Evolutionary conservation across 2,888 invertebrate genomes (phyloP), one percentile per base, ranked within the genome.

Genomic region (Fragum fragum): DNA sequence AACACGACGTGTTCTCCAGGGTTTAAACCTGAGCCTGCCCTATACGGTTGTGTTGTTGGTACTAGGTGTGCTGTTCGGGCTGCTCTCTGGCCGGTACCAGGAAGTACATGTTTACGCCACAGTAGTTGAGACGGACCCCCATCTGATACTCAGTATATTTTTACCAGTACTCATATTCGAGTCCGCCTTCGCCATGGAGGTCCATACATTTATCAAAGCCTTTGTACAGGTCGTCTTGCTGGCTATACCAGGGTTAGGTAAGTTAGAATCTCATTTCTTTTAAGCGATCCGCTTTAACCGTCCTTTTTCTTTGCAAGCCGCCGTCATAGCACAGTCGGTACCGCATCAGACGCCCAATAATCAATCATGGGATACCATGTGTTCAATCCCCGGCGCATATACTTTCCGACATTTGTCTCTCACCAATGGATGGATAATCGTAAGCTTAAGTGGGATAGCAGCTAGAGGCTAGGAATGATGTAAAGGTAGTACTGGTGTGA

Each of bases 121-220:
- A 1, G 86, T 93, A 1, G 86, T 92, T 14, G 88, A 89, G 23
- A 83, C 91, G 7, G 92, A 94, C 73, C 95, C 95, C 0, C 93
- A 94, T 77, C 88, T 94, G 11, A 90, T 94, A 59, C 92, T 95
- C 72, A 90, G 92, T 70, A 89, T 94, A 39, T 95, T 95, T 77
- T 89, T 95, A 55, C 95, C 95, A 0, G 92, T 94, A 26, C 92
- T 95, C 52, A 93, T 95, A 59, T 95, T 95, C 88, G 95, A 95
- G 78, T 94, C 94, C 1, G 94, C 95, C 0, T 95, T 94, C 85
- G 92, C 93, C 7, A 93, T 95, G 93, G 94, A 95, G 63, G 90
- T 93, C 11, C 94, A 95, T 80, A 93, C 93, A 1, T 94, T 95
- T 81, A 83, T 93, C 73, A 93, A 92, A 77, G 91, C 93, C 14